Evolutionary conservation across 2,113 vertebrate genomes (phyloP), one percentile per base, ranked within the genome.

Genomic region (Anoplopoma fimbria): DNA sequence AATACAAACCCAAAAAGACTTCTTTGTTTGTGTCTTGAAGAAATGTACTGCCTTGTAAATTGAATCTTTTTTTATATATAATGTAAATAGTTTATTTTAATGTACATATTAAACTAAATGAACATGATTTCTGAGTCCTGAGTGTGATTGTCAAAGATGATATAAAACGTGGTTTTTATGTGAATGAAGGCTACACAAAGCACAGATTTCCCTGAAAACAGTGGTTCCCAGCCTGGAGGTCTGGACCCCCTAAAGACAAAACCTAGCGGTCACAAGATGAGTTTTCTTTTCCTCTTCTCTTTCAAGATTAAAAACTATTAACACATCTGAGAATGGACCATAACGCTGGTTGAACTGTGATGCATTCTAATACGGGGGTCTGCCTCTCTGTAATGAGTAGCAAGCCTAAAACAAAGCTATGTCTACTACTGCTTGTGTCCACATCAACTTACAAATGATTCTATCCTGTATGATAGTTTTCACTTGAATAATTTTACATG

Each of bases 81-180:
- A 64, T 93, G 96, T 96, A 94, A 95, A 94, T 96, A 95, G 92
- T 96, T 94, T 95, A 95, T 93, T 94, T 95, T 95, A 93, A 88
- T 97, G 95, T 97, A 96, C 92, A 97, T 96, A 96, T 92, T 95
- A 95, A 95, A 96, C 94, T 95, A 93, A 95, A 91, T 87, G 89
- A 89, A 80, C 68, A 79, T 83, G 73, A 81, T 76, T 68, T 77
- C 21, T 82, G 87, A 79, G 75, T 91, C 62, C 60, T 47, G 73
- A 62, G 73, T 77, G 31, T 91, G 67, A 74, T 67, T 81, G 40
- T 53, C 6, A 55, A 49, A 71, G 9, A 6, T 62, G 2, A 9
- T 19, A 13, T 42, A n/a, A 51, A 45, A 47, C 29, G 4, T 51
- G 75, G 14, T 45, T n/a, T 15, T 68, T 27, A 45, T 25, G 15